A percentile compares a stretch with the other conserved stretches of the same genome.
Conservation (phyloP, 2,888 invertebrate genomes). For the Crepidodera aurea region DNA sequence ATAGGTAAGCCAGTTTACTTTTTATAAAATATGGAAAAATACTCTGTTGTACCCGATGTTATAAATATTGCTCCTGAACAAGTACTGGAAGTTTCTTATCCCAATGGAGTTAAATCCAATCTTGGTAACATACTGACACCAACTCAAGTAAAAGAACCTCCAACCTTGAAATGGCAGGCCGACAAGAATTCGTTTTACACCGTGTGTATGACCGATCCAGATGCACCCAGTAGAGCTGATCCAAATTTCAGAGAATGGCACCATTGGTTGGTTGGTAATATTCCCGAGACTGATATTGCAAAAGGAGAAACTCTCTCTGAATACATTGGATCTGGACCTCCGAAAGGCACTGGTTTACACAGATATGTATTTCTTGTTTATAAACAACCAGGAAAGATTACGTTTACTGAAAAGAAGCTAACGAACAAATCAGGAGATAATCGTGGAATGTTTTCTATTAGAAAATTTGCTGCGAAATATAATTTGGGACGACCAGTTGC, state of each 20-base stretch:
- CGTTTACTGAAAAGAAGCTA: slow-evolving; percentile 51
- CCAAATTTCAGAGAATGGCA: slow-evolving; percentile 88
- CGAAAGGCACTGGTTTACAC: slow-evolving; percentile 73
- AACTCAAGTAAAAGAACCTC: slow-evolving; percentile 56
- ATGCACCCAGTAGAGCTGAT: slow-evolving; percentile 83
- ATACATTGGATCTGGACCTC: slow-evolving; percentile 88
- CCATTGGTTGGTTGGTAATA: slow-evolving; percentile 90
- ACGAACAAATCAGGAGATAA: slow-evolving; percentile 62
- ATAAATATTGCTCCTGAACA: slow-evolving; percentile 51
- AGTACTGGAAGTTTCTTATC: slow-evolving; percentile 48
- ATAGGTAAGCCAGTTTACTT: too few species aligned
- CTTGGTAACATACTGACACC: slow-evolving; percentile 53
- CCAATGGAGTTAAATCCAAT: slow-evolving; percentile 50
- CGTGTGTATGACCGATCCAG: slow-evolving; percentile 75
- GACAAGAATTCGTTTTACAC: slow-evolving; percentile 64
- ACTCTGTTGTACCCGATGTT: slow-evolving; percentile 55
- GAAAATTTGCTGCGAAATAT: slow-evolving; percentile 82
- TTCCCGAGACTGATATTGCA: slow-evolving; percentile 74
- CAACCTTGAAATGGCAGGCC: slow-evolving; percentile 64
- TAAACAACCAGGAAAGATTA: slow-evolving; percentile 55
- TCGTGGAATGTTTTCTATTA: slow-evolving; percentile 72
- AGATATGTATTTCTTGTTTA: slow-evolving; percentile 74
- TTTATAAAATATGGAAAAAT: slow-evolving; percentile 51
- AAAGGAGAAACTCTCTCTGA: slow-evolving; percentile 78
- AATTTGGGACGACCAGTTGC: slow-evolving; percentile 83